Evolutionary conservation across 64 coral and sea anemone species (phyloP).

Genomic region (Pachyseris speciosa): DNA sequence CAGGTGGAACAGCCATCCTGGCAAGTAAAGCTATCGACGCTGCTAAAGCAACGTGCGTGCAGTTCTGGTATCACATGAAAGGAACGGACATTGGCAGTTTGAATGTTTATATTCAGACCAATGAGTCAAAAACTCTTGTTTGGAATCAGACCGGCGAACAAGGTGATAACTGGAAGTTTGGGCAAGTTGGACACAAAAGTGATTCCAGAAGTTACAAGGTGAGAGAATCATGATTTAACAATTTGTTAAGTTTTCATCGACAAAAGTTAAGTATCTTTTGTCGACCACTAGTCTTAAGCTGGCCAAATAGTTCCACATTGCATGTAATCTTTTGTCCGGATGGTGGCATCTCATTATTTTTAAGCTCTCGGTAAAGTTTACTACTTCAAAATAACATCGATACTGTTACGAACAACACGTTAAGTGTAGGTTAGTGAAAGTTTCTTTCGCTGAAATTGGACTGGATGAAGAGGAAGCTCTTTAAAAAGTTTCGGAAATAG

Average conservation of each 20-base stretch:
- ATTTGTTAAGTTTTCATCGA: neutral
- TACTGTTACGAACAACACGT: too few species aligned
- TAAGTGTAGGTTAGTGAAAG: too few species aligned
- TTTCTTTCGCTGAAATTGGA: too few species aligned
- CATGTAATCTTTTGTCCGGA: too few species aligned
- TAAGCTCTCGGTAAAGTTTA: too few species aligned
- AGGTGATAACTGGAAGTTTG: constrained; percentile 54
- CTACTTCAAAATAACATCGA: too few species aligned
- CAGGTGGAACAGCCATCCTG: constrained; percentile 16
- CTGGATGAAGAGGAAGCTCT: too few species aligned
- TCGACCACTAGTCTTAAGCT: neutral
- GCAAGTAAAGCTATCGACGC: neutral
- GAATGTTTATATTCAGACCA: constrained; percentile 22
- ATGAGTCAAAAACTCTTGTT: constrained; percentile 3
- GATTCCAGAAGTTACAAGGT: constrained; percentile 1
- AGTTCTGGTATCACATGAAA: constrained; percentile 80
- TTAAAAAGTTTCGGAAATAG: too few species aligned
- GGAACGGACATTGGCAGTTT: constrained; percentile 43
- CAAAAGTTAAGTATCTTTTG: neutral
- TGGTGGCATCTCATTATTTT: too few species aligned
- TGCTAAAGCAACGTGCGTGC: constrained; percentile 20
- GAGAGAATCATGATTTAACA: neutral
- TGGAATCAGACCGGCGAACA: constrained; percentile 33
- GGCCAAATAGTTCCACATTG: too few species aligned
- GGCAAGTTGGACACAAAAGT: constrained; percentile 37